Percentiles rank a stretch among this genome's conserved stretches.
Conservation (phyloP, 2,888 invertebrate genomes). For the Leptodirus hochenwartii region DNA sequence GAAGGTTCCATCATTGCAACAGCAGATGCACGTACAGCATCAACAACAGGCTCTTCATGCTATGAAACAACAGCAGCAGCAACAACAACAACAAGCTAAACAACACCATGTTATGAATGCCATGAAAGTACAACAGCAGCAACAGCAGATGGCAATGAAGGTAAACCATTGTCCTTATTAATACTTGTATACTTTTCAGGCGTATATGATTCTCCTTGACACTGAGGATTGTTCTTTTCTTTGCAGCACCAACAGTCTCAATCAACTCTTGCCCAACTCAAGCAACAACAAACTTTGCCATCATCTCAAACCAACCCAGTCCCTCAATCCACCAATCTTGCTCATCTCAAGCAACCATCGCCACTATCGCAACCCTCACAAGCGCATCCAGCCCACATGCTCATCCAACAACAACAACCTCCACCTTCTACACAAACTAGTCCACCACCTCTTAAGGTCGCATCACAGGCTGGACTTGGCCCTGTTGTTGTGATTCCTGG, state of each 20-base stretch:
- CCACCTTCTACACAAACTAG: slow-evolving; percentile 2
- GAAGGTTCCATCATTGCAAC: too few species aligned
- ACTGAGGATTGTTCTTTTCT: slow-evolving; percentile 1
- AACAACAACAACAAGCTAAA: slow-evolving; percentile 8
- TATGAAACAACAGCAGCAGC: neutral
- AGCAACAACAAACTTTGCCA: slow-evolving; percentile 17
- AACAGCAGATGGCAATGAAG: slow-evolving; percentile 16
- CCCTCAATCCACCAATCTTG: slow-evolving; percentile 16
- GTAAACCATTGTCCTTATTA: too few species aligned
- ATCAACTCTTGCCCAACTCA: slow-evolving; percentile 19
- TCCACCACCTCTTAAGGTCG: slow-evolving; percentile 14
- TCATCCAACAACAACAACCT: slow-evolving; percentile 10
- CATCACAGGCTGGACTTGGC: slow-evolving; percentile 11
- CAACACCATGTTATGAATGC: slow-evolving; percentile 9
- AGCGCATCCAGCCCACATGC: slow-evolving; percentile 4
- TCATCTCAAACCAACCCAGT: slow-evolving; percentile 22
- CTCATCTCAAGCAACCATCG: slow-evolving; percentile 11
- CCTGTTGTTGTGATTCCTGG: slow-evolving; percentile 4
- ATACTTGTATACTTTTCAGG: too few species aligned
- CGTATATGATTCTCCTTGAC: slow-evolving; percentile 8
- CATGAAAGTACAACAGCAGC: slow-evolving; percentile 23
- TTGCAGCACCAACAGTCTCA: slow-evolving; percentile 15
- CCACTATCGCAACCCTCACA: slow-evolving; percentile 5
- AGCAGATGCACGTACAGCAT: slow-evolving; percentile 11
- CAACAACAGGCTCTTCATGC: slow-evolving; percentile 6